Evolutionary conservation across 2,888 invertebrate species (phyloP), one percentile per base, ranked within the genome.

Genomic region (Idaea aversata): DNA sequence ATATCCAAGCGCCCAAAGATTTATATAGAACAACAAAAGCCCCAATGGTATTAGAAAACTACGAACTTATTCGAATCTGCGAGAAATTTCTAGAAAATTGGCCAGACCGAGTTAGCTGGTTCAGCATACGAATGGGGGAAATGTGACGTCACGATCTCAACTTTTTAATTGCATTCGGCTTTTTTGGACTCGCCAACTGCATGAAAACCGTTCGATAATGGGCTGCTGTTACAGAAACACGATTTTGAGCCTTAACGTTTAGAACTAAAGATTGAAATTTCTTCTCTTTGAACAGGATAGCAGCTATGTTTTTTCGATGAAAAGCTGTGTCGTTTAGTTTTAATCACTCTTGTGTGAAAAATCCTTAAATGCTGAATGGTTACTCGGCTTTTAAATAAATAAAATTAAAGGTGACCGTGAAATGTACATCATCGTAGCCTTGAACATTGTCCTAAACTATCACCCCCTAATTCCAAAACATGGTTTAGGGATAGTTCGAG

Each of bases 71-170:
- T 65, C 65, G 64, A 67, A 67, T 69, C 67, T 67, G 65, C 34
- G 63, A 34, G 60, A 63, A 67, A 66, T 59, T 70, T 65, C 34
- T 57, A 35, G 57, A 67, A 59, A 71, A 69, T 71, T 71, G 69
- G 69, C 64, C 61, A 61, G 67, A 63, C 63, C 64, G 66, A 69
- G 71, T 72, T 70, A 6, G 68, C 57, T 72, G 65, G 73, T 63
- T 69, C 66, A 62, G 72, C 70, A 73, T 73, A 72, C 73, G 68
- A 73, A 73, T 72, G 34, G 65, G 34, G 13, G 10, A 7, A 10
- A 47, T 47, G 47, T 47, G 65, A 38, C 62, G 15, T 66, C 16
- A 68, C 66, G 68, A 68, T 64, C 68, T 59, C 60, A 68, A 68
- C 61, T 68, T 68, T 66, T 63, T 68, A 66, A 68, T 68, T 68